Percentiles rank a stretch among this genome's conserved stretches.
phyloP scores from a whole-genome alignment of 1,140 invertebrate genomes.

The Lethocerus indicus region DNA sequence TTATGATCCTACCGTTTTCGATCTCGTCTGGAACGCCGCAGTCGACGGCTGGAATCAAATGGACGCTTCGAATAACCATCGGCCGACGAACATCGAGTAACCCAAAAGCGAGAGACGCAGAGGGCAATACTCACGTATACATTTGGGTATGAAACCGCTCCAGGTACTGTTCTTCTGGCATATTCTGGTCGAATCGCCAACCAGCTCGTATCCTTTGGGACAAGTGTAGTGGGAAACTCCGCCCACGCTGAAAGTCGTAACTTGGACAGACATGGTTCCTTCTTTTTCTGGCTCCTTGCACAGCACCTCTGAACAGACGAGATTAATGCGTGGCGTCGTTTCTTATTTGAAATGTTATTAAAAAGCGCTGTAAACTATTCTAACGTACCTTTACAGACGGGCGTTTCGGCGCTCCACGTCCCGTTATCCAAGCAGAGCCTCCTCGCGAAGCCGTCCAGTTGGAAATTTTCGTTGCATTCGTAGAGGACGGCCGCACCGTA shows the following conservation, averaged over 20 bases:
- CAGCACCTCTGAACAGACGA: constrained; percentile 52
- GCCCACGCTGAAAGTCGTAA: constrained; percentile 50
- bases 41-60: constrained; percentile 46
- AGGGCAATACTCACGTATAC: constrained; percentile 47
- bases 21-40: constrained; percentile 60
- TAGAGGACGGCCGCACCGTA: constrained; percentile 72
- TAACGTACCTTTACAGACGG: constrained; percentile 49
- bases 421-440: constrained; percentile 74
- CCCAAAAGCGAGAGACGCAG: neutral
- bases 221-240: constrained; percentile 65
- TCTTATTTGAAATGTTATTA: neutral
- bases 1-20: constrained; percentile 69
- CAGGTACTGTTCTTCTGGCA: constrained; percentile 65
- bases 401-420: constrained; percentile 64
- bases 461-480: constrained; percentile 64
- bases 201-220: constrained; percentile 56
- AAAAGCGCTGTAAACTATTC: neutral
- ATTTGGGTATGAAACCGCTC: constrained; percentile 59
- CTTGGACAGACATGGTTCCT: constrained; percentile 35
- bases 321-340: too few relatives aligned
- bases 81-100: neutral
- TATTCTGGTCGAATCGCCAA: constrained; percentile 59
- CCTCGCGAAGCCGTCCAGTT: constrained; percentile 61
- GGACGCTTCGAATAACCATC: neutral
- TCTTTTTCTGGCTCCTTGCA: constrained; percentile 48